A percentile compares a stretch with the other conserved stretches of the same genome.
Evolutionary conservation across 1,140 invertebrate species (phyloP).

Genomic region (Acyrthosiphon pisum): DNA sequence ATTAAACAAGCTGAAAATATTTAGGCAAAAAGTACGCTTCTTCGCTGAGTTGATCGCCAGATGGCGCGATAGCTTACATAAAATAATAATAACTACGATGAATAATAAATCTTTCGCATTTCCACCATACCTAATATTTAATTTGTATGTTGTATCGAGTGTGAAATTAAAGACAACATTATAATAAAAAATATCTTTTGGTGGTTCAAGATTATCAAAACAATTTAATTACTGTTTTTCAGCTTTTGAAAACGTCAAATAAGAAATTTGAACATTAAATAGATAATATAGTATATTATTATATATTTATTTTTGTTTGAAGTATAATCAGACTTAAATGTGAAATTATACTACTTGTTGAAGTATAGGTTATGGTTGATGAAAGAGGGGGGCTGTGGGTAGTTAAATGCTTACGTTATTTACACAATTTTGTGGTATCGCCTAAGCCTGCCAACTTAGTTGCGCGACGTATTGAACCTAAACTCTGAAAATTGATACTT

Average conservation of each 20-base stretch:
- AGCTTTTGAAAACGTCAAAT: neutral
- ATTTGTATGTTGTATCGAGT: neutral
- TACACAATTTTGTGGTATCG: neutral
- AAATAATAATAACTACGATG: neutral
- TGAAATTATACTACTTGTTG: neutral
- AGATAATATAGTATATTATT: neutral
- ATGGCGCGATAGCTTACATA: neutral
- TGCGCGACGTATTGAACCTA: neutral
- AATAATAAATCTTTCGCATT: neutral
- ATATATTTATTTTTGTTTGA: neutral
- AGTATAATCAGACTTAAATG: neutral
- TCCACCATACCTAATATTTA: neutral
- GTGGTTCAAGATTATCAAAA: neutral
- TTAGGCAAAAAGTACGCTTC: neutral
- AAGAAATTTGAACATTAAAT: neutral
- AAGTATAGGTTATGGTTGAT: neutral
- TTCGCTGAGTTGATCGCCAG: neutral
- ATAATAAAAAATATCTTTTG: neutral
- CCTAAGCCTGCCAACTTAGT: neutral
- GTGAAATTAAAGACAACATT: neutral
- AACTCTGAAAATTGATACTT: neutral
- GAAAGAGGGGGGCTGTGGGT: neutral
- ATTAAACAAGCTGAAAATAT: neutral
- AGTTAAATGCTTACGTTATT: neutral
- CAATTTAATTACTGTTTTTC: neutral